These are phyloP conservation scores for Phalanger gymnotis DNA, from an alignment of 2,797 vertebrate species.

Conservation along the genomic window DNA sequence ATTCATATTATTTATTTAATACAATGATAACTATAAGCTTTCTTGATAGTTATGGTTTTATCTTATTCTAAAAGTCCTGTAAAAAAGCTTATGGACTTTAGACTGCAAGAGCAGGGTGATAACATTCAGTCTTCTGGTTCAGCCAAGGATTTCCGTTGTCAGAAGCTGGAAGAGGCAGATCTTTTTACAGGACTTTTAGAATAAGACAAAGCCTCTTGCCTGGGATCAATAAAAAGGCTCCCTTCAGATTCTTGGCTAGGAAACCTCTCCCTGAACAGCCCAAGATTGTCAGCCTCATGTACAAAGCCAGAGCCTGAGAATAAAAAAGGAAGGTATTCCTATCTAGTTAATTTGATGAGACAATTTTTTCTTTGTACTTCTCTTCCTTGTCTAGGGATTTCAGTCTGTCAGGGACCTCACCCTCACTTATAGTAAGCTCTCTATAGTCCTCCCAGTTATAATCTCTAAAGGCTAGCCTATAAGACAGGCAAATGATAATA, in stretches of 20 bases:
- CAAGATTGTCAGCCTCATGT: not conserved
- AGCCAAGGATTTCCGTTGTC: not conserved
- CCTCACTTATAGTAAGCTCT: not conserved
- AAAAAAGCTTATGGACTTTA: not conserved
- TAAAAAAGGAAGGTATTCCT: not conserved
- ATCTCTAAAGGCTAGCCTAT: not conserved
- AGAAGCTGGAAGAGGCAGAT: not conserved
- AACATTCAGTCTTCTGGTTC: not conserved
- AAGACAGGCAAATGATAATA: not conserved
- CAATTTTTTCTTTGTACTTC: not conserved
- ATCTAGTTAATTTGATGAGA: not conserved
- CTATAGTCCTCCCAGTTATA: not conserved
- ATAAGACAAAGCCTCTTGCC: not conserved
- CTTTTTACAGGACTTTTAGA: not conserved
- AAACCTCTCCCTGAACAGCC: not conserved
- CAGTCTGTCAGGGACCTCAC: not conserved
- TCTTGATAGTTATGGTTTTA: not conserved
- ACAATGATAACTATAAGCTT: not conserved
- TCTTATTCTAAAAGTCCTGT: not conserved
- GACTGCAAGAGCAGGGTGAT: not conserved
- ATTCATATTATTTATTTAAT: not conserved
- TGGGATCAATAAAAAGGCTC: not conserved
- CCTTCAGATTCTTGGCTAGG: not conserved
- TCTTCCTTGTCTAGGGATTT: not conserved
- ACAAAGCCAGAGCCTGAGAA: not conserved